Evolutionary conservation across 2,113 vertebrate genomes (phyloP), one percentile per base, ranked within the genome.

Genomic region (Phalacrocorax carbo): DNA sequence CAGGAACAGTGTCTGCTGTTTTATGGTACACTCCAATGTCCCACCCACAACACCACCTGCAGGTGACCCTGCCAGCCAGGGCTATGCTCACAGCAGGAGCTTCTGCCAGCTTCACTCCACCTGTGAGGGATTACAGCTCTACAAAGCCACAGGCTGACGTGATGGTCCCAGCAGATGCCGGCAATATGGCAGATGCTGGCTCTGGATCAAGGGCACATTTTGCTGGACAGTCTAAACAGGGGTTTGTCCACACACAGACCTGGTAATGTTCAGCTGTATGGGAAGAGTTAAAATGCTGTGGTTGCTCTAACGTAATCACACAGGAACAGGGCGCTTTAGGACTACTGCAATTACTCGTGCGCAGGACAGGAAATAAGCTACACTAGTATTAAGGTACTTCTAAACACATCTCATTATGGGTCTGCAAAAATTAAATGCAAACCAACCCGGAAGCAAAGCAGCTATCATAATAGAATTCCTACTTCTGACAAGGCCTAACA

Each of bases 51-150:
- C 62, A 42, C 65, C 80, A 36, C 42, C 88, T 60, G n/a, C 82
- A 86, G 68, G 82, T 93, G 78, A 95, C 84, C 80, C 77, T 64
- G 61, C 22, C 77, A 91, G 70, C 54, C 70, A 60, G 61, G 57
- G 65, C 93, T 72, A 14, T 4, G 46, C 78, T 96, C 69, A 26
- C 57, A 79, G 91, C 86, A 42, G 40, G 61, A 94, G 44, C 69
- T 93, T 52, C 86, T 94, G 93, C 73, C 91, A 91, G 78, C 75
- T 88, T 30, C 68, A 22, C 68, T 83, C 70, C 7, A 13, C 55
- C 71, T 80, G 62, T 76, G 87, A 92, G 48, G 94, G 90, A 94
- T 90, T 95, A 85, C 46, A 86, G 78, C 34, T 86, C 85, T 86
- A 58, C 88, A 85, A 88, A 92, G 94, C 77, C 85, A 77, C 82